phyloP scores from a whole-genome alignment of 2,113 vertebrate genomes.

The Opisthocomus hoazin region DNA sequence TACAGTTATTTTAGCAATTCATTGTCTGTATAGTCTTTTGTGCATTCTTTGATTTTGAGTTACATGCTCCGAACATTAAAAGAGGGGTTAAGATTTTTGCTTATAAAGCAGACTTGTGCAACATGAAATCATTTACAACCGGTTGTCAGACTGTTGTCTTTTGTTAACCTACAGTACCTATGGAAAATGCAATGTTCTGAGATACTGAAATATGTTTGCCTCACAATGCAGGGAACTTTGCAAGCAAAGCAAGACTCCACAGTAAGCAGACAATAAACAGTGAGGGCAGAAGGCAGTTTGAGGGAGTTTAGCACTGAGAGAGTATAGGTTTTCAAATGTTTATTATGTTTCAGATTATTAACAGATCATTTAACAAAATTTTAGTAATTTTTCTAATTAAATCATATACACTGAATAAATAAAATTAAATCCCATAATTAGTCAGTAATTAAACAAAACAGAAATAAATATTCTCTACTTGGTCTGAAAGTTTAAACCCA shows the following conservation, averaged over 20 bases:
- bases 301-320: neutral
- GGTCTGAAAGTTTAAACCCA: neutral
- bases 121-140: neutral
- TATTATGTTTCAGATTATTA: too few species aligned
- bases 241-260: neutral
- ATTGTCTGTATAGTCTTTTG: neutral
- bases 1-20: neutral
- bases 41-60: neutral
- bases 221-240: neutral
- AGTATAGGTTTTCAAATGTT: neutral
- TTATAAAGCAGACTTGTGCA: neutral
- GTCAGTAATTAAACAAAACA: neutral
- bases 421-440: neutral
- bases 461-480: neutral
- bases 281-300: neutral
- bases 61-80: neutral
- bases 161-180: neutral
- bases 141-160: neutral
- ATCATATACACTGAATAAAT: neutral
- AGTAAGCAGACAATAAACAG: neutral
- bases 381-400: neutral
- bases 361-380: neutral
- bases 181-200: neutral
- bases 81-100: neutral
- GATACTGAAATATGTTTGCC: neutral